These are phyloP conservation scores for Mythimna pallens DNA, from an alignment of 2,888 invertebrate genomes.

Conservation along the genomic window DNA sequence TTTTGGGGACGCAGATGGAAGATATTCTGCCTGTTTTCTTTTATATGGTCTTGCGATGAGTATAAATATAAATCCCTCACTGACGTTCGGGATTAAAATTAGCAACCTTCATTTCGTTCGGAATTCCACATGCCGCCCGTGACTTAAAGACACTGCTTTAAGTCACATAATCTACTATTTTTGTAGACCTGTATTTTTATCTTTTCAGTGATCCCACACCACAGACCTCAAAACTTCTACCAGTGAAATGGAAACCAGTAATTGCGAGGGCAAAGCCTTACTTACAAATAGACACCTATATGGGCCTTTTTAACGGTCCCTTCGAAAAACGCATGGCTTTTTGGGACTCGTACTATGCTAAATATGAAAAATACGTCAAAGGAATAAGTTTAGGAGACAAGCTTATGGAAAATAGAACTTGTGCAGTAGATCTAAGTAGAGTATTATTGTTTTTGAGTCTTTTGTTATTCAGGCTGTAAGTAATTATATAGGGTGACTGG, in stretches of 20 bases:
- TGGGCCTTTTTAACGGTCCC: neutral
- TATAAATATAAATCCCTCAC: no score
- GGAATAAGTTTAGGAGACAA: conserved; percentile 27
- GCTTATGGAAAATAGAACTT: neutral
- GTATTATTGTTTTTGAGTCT: conserved; percentile 1
- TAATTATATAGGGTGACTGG: no score
- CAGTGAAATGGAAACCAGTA: conserved; percentile 28
- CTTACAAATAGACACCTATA: conserved; percentile 7
- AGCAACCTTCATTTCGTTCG: no score
- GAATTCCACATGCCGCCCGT: no score
- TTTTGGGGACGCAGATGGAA: no score
- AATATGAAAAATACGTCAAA: neutral
- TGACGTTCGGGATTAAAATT: no score
- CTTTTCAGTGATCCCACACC: conserved; percentile 51
- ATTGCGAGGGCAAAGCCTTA: neutral
- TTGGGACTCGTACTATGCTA: conserved; percentile 34
- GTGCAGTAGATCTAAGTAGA: neutral
- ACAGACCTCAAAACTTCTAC: conserved; percentile 4
- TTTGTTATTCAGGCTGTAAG: no score
- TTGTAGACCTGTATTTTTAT: neutral
- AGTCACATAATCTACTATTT: no score
- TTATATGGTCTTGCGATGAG: no score
- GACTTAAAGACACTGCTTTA: no score
- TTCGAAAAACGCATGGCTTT: conserved; percentile 27
- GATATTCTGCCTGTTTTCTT: no score